phyloP scores from a whole-genome alignment of 1,140 invertebrate species.

The Drosophila micromelanica region DNA sequence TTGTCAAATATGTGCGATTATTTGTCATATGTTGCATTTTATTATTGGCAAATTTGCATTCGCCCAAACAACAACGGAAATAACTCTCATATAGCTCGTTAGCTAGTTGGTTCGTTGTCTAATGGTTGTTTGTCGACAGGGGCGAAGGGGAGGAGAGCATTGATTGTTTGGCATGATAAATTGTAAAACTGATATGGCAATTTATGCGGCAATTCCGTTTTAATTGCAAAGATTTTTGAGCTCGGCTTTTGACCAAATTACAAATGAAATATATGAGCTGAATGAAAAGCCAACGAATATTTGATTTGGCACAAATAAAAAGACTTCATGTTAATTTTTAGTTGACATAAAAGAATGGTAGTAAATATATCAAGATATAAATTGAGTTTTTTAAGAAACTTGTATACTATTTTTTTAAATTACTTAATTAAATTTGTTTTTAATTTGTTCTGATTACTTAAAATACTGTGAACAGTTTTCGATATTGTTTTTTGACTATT shows the following conservation, averaged over 20 bases:
- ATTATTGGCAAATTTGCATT: slow-evolving; percentile 80
- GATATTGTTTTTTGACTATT: too few species aligned
- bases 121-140: slow-evolving; percentile 53
- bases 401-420: too few species aligned
- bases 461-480: too few species aligned
- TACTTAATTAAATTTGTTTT: too few species aligned
- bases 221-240: slow-evolving; percentile 50
- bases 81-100: slow-evolving; percentile 53
- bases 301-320: too few species aligned
- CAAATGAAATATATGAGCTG: slow-evolving; percentile 8
- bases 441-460: too few species aligned
- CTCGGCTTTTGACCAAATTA: slow-evolving; percentile 15
- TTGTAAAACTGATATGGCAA: slow-evolving; percentile 59
- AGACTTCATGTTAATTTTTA: too few species aligned
- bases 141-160: neutral
- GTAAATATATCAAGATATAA: too few species aligned
- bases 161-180: slow-evolving; percentile 50
- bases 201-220: slow-evolving; percentile 59
- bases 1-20: slow-evolving; percentile 81
- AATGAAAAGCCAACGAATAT: neutral
- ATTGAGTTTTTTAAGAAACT: too few species aligned
- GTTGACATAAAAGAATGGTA: too few species aligned
- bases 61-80: slow-evolving; percentile 46
- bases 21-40: slow-evolving; percentile 80
- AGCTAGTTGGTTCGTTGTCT: slow-evolving; percentile 47